These are phyloP conservation scores for Polietes domitor DNA, from an alignment of 2,888 invertebrate species.

Conservation along the genomic window DNA sequence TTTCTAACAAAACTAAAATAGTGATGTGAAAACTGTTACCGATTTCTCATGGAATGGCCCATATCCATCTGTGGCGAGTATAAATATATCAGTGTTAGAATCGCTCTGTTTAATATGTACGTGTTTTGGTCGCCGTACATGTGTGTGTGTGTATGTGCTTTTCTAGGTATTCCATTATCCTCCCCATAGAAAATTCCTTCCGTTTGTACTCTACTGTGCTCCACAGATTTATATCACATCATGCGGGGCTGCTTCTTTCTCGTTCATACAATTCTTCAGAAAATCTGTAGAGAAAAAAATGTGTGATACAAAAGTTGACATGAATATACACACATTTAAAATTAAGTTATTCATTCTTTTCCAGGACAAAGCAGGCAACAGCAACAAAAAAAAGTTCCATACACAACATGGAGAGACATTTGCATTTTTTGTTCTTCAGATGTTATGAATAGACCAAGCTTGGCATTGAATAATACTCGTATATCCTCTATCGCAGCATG, in stretches of 20 bases:
- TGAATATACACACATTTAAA: slow-evolving; percentile 41
- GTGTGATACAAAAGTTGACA: slow-evolving; percentile 40
- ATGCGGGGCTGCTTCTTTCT: not conserved
- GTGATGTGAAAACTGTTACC: too few species aligned
- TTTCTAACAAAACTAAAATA: too few species aligned
- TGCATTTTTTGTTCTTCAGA: too few species aligned
- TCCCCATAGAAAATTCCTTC: not conserved
- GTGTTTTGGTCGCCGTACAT: too few species aligned
- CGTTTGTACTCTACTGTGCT: not conserved
- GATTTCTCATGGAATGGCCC: too few species aligned
- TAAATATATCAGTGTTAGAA: too few species aligned
- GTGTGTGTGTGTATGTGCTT: not conserved
- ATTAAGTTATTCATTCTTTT: slow-evolving; percentile 14
- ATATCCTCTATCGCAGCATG: too few species aligned
- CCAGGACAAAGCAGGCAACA: not conserved
- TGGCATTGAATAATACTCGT: too few species aligned
- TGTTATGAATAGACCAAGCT: too few species aligned
- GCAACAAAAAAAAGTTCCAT: not conserved
- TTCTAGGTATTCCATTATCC: not conserved
- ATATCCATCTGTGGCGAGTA: too few species aligned
- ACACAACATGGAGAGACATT: too few species aligned
- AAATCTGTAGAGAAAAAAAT: not conserved
- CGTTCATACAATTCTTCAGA: slow-evolving; percentile 18
- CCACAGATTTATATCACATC: not conserved
- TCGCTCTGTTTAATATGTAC: too few species aligned